Base-by-base conservation (phyloP, 2,888 invertebrate genomes). In the Subacronicta megacephala region DNA sequence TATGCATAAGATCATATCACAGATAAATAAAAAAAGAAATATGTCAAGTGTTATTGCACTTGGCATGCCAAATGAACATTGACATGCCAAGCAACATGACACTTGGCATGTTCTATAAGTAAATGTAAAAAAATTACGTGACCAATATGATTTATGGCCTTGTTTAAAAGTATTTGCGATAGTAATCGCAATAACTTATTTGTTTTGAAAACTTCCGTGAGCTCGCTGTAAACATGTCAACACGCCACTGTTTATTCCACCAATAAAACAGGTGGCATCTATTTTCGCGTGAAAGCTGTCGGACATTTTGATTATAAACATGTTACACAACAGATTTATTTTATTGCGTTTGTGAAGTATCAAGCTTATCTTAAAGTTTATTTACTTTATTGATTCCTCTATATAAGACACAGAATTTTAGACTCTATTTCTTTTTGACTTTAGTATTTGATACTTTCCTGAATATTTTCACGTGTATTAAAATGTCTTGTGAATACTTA, bases 161-260 rank as follows among this genome's bases (percentile, higher is more conserved):
- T 72, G 65, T 78, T 69, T 63, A 58, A 66, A 75, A 62, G 76
- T 71, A 77, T 81, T 82, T 80, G 79, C 70, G 80, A 75, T 56
- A 54, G 57, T 65, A 75, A 63, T 70, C 72, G 63, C 68, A 68
- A 78, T 78, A 80, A 80, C 55, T 78, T 82, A 76, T 79, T 81
- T 76, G 72, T 71, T 72, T 80, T 66, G 70, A 72, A 61, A 77
- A 75, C 70, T 78, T 80, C 72, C 69, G 71, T 55, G 70, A 64
- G 65, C 56, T 53, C 56, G 74, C 57, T 73, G 73, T 86, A 81
- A 84, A 86, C 73, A 74, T 80, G 80, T 84, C 82, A 68, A 73
- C 82, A 78, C 75, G 62, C 69, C 71, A 78, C 71, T 56, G 77
- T 78, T 80, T 75, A 73, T 73, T 64, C 62, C 37, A 37, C 58